Conservation (phyloP, 2,797 vertebrate genomes). For the Gorsachius magnificus region DNA sequence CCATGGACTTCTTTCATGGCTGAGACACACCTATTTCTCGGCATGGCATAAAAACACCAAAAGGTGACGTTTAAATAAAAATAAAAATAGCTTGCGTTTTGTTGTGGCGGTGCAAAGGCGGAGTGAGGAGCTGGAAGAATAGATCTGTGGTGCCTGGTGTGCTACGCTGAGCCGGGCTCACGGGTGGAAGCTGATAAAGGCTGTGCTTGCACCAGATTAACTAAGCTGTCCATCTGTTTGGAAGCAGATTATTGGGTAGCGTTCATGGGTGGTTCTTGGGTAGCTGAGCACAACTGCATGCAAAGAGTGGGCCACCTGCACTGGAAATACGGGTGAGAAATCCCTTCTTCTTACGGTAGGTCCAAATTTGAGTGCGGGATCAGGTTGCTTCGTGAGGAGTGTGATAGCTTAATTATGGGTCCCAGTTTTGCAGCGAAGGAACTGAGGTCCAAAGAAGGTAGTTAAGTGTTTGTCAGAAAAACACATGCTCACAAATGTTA, state of each 20-base stretch:
- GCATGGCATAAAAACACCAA: not conserved
- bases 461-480: not conserved
- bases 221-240: not conserved
- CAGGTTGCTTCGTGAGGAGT: not conserved
- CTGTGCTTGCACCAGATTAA: not conserved
- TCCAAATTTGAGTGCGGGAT: accelerated
- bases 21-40: not conserved
- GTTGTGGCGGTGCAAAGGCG: not conserved
- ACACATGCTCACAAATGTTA: not conserved
- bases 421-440: not conserved
- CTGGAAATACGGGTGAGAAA: not conserved
- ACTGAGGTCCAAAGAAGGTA: not conserved
- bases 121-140: not conserved
- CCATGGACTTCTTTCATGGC: not conserved
- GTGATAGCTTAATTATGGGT: not conserved
- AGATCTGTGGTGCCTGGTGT: not conserved
- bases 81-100: not conserved
- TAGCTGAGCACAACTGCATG: not conserved
- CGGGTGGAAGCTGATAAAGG: not conserved
- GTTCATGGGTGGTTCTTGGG: not conserved
- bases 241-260: not conserved
- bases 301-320: not conserved
- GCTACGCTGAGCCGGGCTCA: not conserved
- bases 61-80: not conserved
- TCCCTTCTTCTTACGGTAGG: not conserved